Evolutionary conservation across 1,140 invertebrate genomes (phyloP).

Genomic region (Tachypleus tridentatus): DNA sequence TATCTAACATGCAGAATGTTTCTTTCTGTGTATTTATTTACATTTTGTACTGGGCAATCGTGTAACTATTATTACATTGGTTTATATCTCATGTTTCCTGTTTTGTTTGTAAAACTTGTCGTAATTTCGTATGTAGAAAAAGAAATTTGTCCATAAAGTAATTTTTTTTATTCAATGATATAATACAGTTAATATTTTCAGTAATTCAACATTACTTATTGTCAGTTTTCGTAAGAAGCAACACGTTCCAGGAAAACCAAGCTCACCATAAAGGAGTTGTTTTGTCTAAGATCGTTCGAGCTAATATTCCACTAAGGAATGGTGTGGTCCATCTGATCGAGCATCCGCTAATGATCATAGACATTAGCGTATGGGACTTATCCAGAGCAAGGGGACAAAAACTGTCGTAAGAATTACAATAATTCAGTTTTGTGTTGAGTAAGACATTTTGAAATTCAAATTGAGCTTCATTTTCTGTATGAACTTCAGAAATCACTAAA

Average conservation of each 20-base stretch:
- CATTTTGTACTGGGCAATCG: no score
- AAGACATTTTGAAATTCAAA: not conserved
- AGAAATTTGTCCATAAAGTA: constrained; percentile 34
- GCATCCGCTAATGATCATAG: constrained; percentile 75
- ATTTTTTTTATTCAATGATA: constrained; percentile 32
- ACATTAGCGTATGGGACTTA: constrained; percentile 63
- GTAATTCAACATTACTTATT: not conserved
- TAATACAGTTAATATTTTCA: constrained; percentile 12
- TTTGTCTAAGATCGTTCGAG: constrained; percentile 67
- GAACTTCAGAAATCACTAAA: constrained; percentile 25
- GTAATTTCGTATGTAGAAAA: constrained; percentile 64
- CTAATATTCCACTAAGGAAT: constrained; percentile 85
- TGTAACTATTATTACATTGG: no score
- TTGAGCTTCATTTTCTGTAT: constrained; percentile 15
- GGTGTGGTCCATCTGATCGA: constrained; percentile 86
- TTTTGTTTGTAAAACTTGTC: constrained; percentile 37
- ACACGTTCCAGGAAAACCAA: constrained; percentile 59
- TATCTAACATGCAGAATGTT: no score
- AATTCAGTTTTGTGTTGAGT: not conserved
- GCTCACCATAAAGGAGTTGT: constrained; percentile 67
- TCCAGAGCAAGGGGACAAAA: constrained; percentile 37
- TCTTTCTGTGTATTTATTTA: no score
- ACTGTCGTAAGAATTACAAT: not conserved
- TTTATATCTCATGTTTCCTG: no score
- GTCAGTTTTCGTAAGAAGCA: constrained; percentile 60